A percentile compares a stretch with the other conserved stretches of the same genome.
phyloP scores from a whole-genome alignment of 2,113 vertebrate genomes.

The Chaetorhynchus papuensis region DNA sequence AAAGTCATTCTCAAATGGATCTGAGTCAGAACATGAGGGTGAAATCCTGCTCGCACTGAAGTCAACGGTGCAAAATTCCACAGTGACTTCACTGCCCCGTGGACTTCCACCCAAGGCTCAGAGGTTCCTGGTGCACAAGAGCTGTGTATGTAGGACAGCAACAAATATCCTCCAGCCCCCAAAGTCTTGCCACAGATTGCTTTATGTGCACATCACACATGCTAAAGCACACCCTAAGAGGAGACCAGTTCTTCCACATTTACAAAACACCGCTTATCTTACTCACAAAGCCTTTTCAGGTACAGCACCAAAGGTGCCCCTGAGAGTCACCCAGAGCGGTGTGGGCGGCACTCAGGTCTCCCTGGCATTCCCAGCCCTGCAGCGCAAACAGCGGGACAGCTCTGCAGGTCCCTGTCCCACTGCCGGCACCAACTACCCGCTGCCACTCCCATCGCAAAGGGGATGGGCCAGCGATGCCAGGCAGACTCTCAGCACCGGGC shows the following conservation, averaged over 20 bases:
- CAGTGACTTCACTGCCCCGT: background rate
- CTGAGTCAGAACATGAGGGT: background rate
- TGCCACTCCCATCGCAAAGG: fast-evolving
- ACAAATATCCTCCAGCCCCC: background rate
- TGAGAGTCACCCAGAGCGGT: fast-evolving
- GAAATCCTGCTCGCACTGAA: background rate
- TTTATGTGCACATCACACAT: background rate
- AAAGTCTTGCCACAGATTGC: background rate
- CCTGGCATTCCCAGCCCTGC: background rate
- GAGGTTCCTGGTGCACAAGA: background rate
- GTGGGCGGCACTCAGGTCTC: fast-evolving
- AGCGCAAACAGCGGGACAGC: background rate
- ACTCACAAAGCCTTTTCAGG: background rate
- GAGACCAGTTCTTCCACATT: background rate
- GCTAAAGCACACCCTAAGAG: background rate
- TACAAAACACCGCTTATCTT: background rate
- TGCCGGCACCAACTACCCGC: fast-evolving
- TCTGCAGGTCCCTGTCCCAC: background rate
- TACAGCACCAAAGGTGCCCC: background rate
- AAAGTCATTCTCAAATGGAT: background rate
- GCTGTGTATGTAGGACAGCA: background rate
- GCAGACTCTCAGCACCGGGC: background rate
- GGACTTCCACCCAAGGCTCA: background rate
- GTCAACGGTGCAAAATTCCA: background rate
- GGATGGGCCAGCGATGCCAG: background rate